Percentiles rank a stretch among this genome's conserved stretches.
phyloP scores from a whole-genome alignment of 2,888 invertebrate genomes.

The Lochmaea crataegi region DNA sequence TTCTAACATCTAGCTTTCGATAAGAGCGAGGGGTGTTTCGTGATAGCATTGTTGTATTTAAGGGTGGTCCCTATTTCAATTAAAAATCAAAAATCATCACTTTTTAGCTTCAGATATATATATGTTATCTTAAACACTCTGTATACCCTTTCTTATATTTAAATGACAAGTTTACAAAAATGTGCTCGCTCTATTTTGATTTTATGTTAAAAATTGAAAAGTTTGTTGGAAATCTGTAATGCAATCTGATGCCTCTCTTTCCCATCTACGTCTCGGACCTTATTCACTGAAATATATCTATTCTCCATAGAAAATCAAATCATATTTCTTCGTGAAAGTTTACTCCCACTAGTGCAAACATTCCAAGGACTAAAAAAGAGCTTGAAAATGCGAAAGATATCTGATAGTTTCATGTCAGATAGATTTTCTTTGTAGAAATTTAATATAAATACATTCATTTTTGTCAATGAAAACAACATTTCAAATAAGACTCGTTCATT shows the following conservation, averaged over 20 bases:
- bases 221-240: constrained; percentile 20
- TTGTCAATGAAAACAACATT: neutral
- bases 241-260: constrained; percentile 12
- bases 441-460: no score
- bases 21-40: neutral
- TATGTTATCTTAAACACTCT: no score
- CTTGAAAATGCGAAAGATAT: neutral
- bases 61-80: no score
- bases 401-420: no score
- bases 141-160: no score
- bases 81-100: no score
- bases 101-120: no score
- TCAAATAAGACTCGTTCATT: neutral
- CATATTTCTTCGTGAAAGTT: constrained; percentile 26
- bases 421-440: no score
- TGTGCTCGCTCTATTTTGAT: neutral
- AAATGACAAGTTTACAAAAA: neutral
- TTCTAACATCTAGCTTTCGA: neutral
- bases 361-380: neutral
- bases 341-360: constrained; percentile 10
- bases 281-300: constrained; percentile 7
- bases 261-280: no score
- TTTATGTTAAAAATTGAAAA: constrained; percentile 12
- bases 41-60: neutral
- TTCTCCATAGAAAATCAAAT: constrained; percentile 28